phyloP scores from a whole-genome alignment of 2,113 vertebrate genomes.

The Onychorhynchus coronatus region DNA sequence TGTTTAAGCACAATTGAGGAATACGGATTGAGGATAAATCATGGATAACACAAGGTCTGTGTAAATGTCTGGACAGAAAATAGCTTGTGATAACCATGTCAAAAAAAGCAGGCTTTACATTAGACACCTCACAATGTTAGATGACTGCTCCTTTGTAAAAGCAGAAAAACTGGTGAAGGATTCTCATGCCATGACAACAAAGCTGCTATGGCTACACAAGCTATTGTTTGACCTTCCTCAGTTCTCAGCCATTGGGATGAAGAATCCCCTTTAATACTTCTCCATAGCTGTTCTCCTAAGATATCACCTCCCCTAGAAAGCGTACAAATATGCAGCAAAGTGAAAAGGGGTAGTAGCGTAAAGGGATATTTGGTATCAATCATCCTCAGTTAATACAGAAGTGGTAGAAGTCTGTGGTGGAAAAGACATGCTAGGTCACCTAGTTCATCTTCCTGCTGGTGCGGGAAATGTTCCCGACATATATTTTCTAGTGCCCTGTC shows the following conservation, averaged over 20 bases:
- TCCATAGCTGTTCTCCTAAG: neutral
- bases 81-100: slow-evolving; percentile 48
- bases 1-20: slow-evolving; percentile 36
- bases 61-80: slow-evolving; percentile 58
- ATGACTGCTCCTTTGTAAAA: slow-evolving; percentile 49
- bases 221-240: slow-evolving; percentile 36
- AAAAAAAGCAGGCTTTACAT: slow-evolving; percentile 42
- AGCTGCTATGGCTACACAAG: slow-evolving; percentile 56
- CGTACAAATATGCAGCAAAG: neutral
- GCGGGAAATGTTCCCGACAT: neutral
- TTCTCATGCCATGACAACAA: slow-evolving; percentile 58
- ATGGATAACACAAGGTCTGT: slow-evolving; percentile 2
- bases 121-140: slow-evolving; percentile 31
- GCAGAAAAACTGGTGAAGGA: neutral
- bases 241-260: neutral
- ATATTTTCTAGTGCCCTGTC: slow-evolving; percentile 47
- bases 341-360: neutral
- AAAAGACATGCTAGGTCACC: slow-evolving; percentile 46
- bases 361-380: slow-evolving; percentile 51
- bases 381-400: slow-evolving; percentile 9
- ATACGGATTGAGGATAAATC: slow-evolving; percentile 24
- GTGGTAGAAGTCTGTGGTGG: neutral
- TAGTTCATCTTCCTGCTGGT: slow-evolving; percentile 49
- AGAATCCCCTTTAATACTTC: slow-evolving; percentile 6
- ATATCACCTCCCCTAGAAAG: neutral